Conservation (phyloP, 2,797 vertebrate genomes). For the Amazonetta brasiliensis region DNA sequence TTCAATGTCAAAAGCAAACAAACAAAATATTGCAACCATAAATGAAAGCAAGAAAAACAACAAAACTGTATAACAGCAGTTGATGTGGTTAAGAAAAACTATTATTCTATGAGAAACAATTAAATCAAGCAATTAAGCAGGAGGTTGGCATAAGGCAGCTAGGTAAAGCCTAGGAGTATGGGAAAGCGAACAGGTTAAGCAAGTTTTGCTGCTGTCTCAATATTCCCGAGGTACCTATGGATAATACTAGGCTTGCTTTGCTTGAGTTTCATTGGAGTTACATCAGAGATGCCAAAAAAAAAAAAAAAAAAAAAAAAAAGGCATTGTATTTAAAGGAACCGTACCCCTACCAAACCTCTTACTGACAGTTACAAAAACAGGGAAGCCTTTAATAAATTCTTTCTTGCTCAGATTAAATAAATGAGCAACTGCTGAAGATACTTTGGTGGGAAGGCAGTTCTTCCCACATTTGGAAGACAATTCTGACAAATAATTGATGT, state of each 20-base stretch:
- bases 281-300: constrained; percentile 40
- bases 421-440: neutral
- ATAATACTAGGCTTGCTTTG: constrained; percentile 54
- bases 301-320: neutral
- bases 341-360: neutral
- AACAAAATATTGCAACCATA: constrained; percentile 7
- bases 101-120: constrained; percentile 40
- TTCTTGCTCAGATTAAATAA: neutral
- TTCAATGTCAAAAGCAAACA: constrained; percentile 39
- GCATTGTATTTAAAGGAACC: neutral
- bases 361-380: neutral
- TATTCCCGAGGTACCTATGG: constrained; percentile 52
- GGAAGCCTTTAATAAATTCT: neutral
- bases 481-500: neutral
- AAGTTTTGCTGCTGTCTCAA: constrained; percentile 57
- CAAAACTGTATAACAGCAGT: neutral
- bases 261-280: constrained; percentile 51
- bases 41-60: constrained; percentile 22
- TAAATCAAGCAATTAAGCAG: constrained; percentile 56
- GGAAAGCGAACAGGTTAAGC: constrained; percentile 68
- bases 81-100: constrained; percentile 45
- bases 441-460: neutral
- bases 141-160: constrained; percentile 44
- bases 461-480: neutral
- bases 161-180: constrained; percentile 53